phyloP scores from a whole-genome alignment of 2,888 invertebrate genomes.

The Drosophila conformis region DNA sequence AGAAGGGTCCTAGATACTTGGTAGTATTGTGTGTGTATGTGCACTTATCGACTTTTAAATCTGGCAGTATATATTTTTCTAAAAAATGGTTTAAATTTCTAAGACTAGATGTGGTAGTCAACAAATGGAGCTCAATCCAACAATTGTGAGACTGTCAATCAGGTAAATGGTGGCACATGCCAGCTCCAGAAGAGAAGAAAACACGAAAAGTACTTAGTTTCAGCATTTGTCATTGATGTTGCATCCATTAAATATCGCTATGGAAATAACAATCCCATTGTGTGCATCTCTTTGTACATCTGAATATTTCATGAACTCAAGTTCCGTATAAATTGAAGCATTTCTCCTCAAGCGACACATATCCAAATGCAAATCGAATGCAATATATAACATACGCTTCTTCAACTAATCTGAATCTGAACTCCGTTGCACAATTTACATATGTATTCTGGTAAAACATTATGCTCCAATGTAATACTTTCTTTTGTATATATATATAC shows the following conservation, averaged over 20 bases:
- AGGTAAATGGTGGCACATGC: background rate
- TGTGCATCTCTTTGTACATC: constrained; percentile 6
- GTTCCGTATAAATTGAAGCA: constrained; percentile 12
- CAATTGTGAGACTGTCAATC: background rate
- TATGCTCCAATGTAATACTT: constrained; percentile 15
- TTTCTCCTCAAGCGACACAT: constrained; percentile 6
- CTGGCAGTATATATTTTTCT: constrained; percentile 43
- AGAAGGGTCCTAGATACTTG: constrained; percentile 20
- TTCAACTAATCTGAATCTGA: constrained; percentile 21
- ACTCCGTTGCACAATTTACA: constrained; percentile 29
- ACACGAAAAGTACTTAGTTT: background rate
- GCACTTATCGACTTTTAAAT: constrained; percentile 22
- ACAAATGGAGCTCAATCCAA: background rate
- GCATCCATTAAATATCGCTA: constrained; percentile 6
- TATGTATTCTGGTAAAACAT: constrained; percentile 16
- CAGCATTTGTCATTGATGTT: constrained; percentile 18
- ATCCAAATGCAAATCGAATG: constrained; percentile 36
- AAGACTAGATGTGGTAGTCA: constrained; percentile 10
- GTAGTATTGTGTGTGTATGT: constrained; percentile 19
- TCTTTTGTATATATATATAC: constrained; percentile 11
- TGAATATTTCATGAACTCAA: constrained; percentile 43
- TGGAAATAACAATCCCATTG: constrained; percentile 16
- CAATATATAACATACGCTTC: constrained; percentile 14
- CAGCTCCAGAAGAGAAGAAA: background rate
- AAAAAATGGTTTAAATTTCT: constrained; percentile 9